Conservation (phyloP, 2,113 vertebrate genomes). For the Malurus elegans region DNA sequence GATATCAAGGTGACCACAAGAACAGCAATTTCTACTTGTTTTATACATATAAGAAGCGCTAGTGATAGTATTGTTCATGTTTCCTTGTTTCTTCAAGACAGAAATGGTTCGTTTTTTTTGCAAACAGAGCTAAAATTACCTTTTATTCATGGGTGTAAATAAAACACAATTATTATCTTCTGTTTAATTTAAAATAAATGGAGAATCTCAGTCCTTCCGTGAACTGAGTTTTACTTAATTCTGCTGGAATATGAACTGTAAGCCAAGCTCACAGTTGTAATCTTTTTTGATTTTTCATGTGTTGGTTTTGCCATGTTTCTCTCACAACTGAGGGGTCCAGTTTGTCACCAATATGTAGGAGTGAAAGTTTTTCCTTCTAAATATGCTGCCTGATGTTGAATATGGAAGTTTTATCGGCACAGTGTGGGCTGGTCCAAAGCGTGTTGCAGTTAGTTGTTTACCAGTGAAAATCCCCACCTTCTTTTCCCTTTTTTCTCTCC, state of each 20-base stretch:
- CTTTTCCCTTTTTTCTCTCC: conserved; percentile 58
- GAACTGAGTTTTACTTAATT: not conserved
- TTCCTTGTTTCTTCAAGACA: not conserved
- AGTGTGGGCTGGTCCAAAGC: not conserved
- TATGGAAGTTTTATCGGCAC: not conserved
- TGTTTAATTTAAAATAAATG: not conserved
- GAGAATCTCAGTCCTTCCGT: not conserved
- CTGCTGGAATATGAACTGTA: not conserved
- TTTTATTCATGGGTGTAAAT: not conserved
- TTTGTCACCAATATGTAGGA: not conserved
- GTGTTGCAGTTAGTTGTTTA: conserved; percentile 83
- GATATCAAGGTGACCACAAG: not conserved
- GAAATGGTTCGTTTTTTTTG: not conserved
- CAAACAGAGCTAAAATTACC: not conserved
- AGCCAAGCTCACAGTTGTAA: not conserved
- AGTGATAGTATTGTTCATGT: not conserved
- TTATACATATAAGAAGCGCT: not conserved
- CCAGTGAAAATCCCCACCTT: conserved; percentile 82
- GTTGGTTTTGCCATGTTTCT: not conserved
- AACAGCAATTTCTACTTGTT: not conserved
- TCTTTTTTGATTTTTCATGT: not conserved
- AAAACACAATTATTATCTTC: not conserved
- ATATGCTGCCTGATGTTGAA: not conserved
- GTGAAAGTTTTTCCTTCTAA: not conserved
- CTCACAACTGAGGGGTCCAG: not conserved